Conservation (phyloP, 2,113 vertebrate species). For the Loxodonta africana region DNA sequence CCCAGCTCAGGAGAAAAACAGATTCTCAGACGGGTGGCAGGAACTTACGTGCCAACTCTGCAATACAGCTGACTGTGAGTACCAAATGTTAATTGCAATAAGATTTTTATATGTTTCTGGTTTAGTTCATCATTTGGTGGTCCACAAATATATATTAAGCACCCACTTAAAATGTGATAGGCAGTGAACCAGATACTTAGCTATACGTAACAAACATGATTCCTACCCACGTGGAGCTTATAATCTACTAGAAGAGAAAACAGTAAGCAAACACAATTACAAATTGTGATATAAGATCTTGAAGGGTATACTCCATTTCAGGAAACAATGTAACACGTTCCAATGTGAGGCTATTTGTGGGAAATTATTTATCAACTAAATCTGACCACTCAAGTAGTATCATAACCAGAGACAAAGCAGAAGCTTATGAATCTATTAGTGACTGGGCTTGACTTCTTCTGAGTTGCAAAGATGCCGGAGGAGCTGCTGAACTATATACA, state of each 20-base stretch:
- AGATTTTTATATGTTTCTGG: background rate
- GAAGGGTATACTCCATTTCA: background rate
- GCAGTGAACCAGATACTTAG: background rate
- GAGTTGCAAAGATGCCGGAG: background rate
- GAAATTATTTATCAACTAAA: background rate
- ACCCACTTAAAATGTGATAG: background rate
- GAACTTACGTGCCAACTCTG: background rate
- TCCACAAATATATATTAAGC: background rate
- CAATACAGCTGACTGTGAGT: background rate
- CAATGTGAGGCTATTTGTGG: background rate
- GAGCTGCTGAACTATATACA: background rate
- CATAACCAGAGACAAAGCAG: background rate
- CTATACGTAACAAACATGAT: background rate
- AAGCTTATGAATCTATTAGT: background rate
- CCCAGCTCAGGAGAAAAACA: background rate
- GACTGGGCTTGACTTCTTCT: background rate
- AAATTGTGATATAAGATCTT: background rate
- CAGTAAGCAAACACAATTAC: background rate
- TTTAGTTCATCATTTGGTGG: conserved; percentile 17
- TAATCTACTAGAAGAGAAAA: background rate
- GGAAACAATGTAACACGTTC: background rate
- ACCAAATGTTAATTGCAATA: background rate
- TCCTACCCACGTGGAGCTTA: background rate
- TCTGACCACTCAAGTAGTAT: background rate
- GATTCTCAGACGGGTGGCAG: background rate